Conservation (phyloP, 1,140 invertebrate genomes). For the Olivierus martensii region DNA sequence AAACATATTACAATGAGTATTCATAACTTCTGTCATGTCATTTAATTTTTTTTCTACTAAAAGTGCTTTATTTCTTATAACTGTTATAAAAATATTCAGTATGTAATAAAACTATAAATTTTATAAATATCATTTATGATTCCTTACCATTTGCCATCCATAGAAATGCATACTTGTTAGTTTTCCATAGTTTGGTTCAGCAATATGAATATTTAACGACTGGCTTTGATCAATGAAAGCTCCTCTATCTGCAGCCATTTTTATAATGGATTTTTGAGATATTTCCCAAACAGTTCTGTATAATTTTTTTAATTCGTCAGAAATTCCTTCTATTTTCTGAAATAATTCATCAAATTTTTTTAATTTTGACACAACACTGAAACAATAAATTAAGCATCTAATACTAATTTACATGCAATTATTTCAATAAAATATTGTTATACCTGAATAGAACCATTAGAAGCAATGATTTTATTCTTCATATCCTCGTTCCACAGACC, state of each 20-base stretch:
- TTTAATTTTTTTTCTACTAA: no score
- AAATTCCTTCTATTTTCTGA: slow-evolving; percentile 72
- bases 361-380: no score
- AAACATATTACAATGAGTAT: no score
- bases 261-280: slow-evolving; percentile 78
- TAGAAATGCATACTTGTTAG: slow-evolving; percentile 97
- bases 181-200: slow-evolving; percentile 82
- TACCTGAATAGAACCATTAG: slow-evolving; percentile 80
- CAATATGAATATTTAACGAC: slow-evolving; percentile 92
- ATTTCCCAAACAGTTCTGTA: slow-evolving; percentile 99
- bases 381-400: no score
- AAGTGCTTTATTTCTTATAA: no score
- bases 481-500: slow-evolving; percentile 92
- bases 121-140: slow-evolving; percentile 7
- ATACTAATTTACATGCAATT: no score
- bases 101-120: no score
- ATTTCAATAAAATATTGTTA: no score
- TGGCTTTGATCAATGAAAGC: slow-evolving; percentile 99
- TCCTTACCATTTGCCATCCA: slow-evolving; percentile 74
- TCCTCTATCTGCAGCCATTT: slow-evolving; percentile 96
- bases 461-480: slow-evolving; percentile 85
- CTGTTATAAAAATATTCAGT: no score
- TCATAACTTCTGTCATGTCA: no score
- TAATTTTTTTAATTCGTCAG: slow-evolving; percentile 71
- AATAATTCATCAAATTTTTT: slow-evolving; percentile 14